phyloP scores from a whole-genome alignment of 2,113 vertebrate genomes.

The human (Homo sapiens) region DNA sequence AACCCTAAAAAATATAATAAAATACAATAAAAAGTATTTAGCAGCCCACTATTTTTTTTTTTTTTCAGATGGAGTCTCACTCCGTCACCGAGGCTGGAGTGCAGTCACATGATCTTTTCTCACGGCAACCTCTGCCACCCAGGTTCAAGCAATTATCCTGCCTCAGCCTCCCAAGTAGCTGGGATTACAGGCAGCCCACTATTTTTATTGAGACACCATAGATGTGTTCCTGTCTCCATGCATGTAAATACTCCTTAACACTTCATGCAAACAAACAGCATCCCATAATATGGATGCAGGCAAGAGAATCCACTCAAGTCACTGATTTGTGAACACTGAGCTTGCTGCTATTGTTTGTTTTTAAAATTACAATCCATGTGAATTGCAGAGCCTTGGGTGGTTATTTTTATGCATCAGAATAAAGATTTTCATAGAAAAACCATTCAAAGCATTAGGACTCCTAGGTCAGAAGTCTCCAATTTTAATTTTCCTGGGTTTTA shows the following conservation, averaged over 20 bases:
- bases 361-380: background rate
- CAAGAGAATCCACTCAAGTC: background rate
- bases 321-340: no score
- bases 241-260: background rate
- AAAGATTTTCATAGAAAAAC: background rate
- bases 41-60: background rate
- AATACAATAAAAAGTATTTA: background rate
- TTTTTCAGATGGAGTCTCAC: no score
- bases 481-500: background rate
- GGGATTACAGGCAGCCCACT: no score
- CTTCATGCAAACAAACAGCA: background rate
- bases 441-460: background rate
- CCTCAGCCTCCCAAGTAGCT: no score
- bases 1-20: no score
- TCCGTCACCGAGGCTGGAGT: no score
- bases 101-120: no score
- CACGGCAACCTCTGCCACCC: no score
- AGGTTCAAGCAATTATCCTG: no score
- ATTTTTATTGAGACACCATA: background rate
- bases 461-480: background rate
- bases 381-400: background rate
- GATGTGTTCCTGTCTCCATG: background rate
- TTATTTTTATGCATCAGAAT: background rate
- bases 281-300: background rate
- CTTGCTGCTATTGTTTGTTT: background rate